Evolutionary conservation across 2,888 invertebrate genomes (phyloP), one percentile per base, ranked within the genome.

Genomic region (Apamea crenata): DNA sequence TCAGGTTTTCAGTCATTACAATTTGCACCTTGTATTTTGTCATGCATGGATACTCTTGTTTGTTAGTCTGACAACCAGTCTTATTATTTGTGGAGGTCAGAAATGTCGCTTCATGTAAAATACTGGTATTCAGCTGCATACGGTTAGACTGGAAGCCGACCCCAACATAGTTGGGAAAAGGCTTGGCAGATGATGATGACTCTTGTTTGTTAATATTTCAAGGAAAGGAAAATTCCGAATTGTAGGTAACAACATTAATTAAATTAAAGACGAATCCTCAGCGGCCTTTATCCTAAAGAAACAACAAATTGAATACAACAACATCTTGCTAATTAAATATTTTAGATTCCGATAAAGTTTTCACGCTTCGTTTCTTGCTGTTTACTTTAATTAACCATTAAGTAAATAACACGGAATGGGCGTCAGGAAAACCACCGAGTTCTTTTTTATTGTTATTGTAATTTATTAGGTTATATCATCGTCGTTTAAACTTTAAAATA

Each of bases 281-380:
- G 10, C 69, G 68, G 56, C 68, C 68, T 66, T 29, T 50, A 50
- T 53, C 73, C 73, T 53, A 12, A 74, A 83, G n/a, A 59, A 76
- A 50, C 56, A 86, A 77, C 47, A 72, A 77, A 82, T 67, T 71
- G 14, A 61, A 77, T 25, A 73, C n/a, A 63, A n/a, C 40, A 71
- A 70, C 70, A 44, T 66, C 74, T 50, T 66, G 56, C 53, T 72
- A 84, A 84, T 84, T 83, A 87, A 87, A 79, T 78, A 75, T 69
- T 72, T 84, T 36, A 83, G 47, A 73, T 84, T 66, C 87, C 78
- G n/a, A 78, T 73, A 50, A 75, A 84, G 61, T 84, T 87, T 78
- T 71, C 70, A 70, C 87, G 74, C 40, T 73, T 66, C 32, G 68
- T 25, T 72, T 72, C 18, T 72, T 32, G 18, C 40, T 74, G 70